Evolutionary conservation across 2,797 vertebrate species (phyloP), one percentile per base, ranked within the genome.

Genomic region (Sebastes iracundus): DNA sequence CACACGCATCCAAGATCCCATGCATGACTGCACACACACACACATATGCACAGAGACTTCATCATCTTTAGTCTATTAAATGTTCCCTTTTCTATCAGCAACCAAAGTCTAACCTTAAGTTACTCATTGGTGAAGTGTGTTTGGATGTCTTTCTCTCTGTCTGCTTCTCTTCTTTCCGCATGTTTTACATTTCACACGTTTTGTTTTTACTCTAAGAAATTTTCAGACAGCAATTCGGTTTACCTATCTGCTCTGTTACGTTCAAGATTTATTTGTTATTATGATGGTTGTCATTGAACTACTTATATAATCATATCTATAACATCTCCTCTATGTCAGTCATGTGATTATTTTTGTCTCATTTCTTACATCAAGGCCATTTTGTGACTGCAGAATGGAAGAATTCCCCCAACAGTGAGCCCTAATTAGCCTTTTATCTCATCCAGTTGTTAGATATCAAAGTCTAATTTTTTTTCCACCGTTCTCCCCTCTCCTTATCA

Each of bases 401-500:
- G 20, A 1, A 58, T 59, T 33, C 59, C 30, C 71, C 4, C 10
- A 66, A 22, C 2, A 49, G 10, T 78, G 10, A 16, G 7, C 23
- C 10, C 22, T 28, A 10, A 61, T 23, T 49, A 56, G 12, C 2
- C 9, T 38, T 74, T 80, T 63, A 32, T 53, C 20, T 53, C 12
- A 60, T 72, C 27, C 32, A 63, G 3, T 53, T 64, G 4, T 49
- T 62, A 9, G 20, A 64, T 13, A 22, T 38, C 46, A 38, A 13
- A 67, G 6, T 68, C n/a, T 63, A 4, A 59, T 61, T 58, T 14
- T 10, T 53, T 55, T 56, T 23, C 35, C 20, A 11, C 42, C 10
- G 4, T 38, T 86, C 6, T 75, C 7, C 14, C 42, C 70, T 88
- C 58, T 90, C 14, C 87, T 3, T 64, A 33, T 62, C 92, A 99